phyloP scores from a whole-genome alignment of 2,797 vertebrate genomes.

The Menidia menidia region DNA sequence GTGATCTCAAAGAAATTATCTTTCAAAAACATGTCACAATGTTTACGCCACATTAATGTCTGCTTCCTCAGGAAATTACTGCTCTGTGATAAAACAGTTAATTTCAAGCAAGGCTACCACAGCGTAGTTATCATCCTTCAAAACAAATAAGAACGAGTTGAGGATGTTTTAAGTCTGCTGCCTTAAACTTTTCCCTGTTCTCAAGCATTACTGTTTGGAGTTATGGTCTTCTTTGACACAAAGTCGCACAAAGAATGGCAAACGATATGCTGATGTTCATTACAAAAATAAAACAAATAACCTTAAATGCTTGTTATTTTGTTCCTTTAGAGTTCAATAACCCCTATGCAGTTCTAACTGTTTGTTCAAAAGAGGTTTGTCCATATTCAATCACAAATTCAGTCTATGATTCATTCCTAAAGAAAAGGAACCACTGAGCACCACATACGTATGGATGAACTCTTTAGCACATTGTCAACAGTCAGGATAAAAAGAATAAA shows the following conservation, averaged over 20 bases:
- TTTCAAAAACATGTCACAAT: conserved; percentile 25
- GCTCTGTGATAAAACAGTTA: neutral
- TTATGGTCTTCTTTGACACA: neutral
- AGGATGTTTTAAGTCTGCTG: too few species aligned
- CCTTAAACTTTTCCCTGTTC: too few species aligned
- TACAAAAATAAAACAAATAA: neutral
- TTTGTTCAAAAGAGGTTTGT: neutral
- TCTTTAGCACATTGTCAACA: neutral
- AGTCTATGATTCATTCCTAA: too few species aligned
- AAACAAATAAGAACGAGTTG: neutral
- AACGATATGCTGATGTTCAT: neutral
- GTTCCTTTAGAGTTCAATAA: neutral
- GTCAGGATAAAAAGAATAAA: neutral
- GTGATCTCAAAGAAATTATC: conserved; percentile 23
- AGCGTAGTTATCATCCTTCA: neutral
- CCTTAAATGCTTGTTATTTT: neutral
- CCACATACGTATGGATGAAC: neutral
- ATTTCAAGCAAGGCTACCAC: neutral
- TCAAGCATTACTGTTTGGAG: too few species aligned
- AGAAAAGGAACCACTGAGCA: neutral
- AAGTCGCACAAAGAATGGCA: neutral
- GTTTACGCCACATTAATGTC: conserved; percentile 16
- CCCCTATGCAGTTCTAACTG: neutral
- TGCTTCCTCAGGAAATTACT: conserved; percentile 31
- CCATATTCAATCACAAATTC: neutral